Conservation (phyloP, 2,888 invertebrate genomes). For the Lepeophtheirus nordmannii region DNA sequence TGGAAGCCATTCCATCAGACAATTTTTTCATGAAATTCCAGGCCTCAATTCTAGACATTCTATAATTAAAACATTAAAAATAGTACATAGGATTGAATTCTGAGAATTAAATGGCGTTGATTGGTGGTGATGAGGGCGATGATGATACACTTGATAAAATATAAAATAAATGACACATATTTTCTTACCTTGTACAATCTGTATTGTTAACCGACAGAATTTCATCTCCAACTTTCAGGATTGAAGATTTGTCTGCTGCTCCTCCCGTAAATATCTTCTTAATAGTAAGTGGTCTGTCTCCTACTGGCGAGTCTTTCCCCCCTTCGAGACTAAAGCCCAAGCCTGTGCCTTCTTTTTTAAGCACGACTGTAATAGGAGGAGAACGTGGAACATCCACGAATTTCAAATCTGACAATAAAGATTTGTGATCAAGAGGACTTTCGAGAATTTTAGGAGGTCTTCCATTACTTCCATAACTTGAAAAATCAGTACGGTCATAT, state of each 20-base stretch:
- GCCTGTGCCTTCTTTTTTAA: constrained; percentile 62
- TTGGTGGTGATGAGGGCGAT: not conserved
- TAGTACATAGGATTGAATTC: not conserved
- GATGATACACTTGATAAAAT: not conserved
- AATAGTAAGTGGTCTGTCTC: constrained; percentile 70
- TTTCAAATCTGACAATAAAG: constrained; percentile 29
- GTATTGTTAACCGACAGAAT: constrained; percentile 64
- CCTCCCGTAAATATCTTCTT: constrained; percentile 89
- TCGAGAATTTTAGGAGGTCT: constrained; percentile 31
- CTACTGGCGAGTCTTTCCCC: constrained; percentile 73
- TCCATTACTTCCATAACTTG: constrained; percentile 27
- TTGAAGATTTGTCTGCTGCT: constrained; percentile 69
- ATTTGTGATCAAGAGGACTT: constrained; percentile 30
- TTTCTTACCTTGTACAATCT: constrained; percentile 47
- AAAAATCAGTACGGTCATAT: constrained; percentile 18
- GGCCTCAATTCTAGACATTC: constrained; percentile 76
- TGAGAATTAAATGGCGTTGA: not conserved
- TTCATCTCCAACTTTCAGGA: constrained; percentile 69
- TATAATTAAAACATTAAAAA: not conserved
- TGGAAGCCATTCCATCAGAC: constrained; percentile 61
- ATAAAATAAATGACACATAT: not conserved
- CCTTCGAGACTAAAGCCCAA: constrained; percentile 88
- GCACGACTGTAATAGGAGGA: constrained; percentile 40
- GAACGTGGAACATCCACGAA: constrained; percentile 36
- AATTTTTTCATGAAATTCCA: constrained; percentile 83